Evolutionary conservation across 2,113 vertebrate species (phyloP), one percentile per base, ranked within the genome.

Genomic region (Collichthys lucidus): DNA sequence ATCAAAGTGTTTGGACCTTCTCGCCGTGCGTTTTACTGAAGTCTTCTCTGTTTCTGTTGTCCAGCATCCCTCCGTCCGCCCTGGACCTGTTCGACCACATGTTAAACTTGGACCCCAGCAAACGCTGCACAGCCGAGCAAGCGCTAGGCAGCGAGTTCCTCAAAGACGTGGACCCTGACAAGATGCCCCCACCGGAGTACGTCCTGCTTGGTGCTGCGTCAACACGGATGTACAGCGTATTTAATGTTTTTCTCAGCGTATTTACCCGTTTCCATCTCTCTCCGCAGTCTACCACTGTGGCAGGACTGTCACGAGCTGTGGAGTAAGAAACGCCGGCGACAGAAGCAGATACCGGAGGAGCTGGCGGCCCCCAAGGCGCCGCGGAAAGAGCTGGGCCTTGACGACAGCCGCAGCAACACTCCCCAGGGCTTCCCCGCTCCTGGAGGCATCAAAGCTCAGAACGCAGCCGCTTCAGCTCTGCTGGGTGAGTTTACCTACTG

Each of bases 291-390:
- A 89, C 98, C 98, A 68, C 95, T 99, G 80, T 99, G 98, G 98
- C 98, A 99, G 92, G 98, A 99, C 94, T 99, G 98, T 89, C 98
- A 99, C 67, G 98, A 99, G 88, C 92, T 99, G 69, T 99, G 98
- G 98, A 99, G 98, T 92, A 99, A 99, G 94, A 99, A 99, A 56
- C 96, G 98, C 1, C 95, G 98, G 87, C 93, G 98, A 35, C 98
- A 99, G 95, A 99, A 99, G 93, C 98, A 99, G 92, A 96, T 98
- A 95, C 96, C 95, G 0, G 98, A 99, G 91, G 98, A 99, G 42
- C 86, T 95, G 61, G 93, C 95, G 7, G 96, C 96, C 53, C 79
- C 97, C 0, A 99, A 99, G 93, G 95, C 96, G 20, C 97, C 98
- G 2, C 95, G 97, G 60, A 99, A 99, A 89, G 98, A 99, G 87